A percentile compares a stretch with the other conserved stretches of the same genome.
Evolutionary conservation across 2,113 vertebrate species (phyloP).

Genomic region (Spea multiplicata): DNA sequence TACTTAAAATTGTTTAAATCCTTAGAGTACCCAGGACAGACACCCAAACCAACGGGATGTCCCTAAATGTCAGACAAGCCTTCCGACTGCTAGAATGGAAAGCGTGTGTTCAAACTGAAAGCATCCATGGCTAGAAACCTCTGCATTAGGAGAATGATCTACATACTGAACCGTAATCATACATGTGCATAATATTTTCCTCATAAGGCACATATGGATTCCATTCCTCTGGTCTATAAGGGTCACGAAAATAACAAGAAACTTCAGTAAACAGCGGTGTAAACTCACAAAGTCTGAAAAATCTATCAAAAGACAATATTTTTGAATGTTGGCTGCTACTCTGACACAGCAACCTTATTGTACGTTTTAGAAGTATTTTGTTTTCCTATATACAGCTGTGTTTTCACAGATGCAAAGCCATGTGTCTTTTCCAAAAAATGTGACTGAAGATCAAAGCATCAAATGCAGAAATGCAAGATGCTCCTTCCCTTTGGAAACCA

Average conservation of each 20-base stretch:
- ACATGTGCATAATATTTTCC: not conserved
- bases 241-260: conserved; percentile 54
- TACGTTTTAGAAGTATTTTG: conserved; percentile 75
- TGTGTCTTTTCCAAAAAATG: conserved; percentile 82
- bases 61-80: too few species aligned
- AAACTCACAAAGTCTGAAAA: conserved; percentile 56
- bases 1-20: too few species aligned
- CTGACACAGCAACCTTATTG: conserved; percentile 76
- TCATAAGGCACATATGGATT: conserved; percentile 46
- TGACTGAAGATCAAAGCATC: conserved; percentile 91
- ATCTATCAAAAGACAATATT: conserved; percentile 63
- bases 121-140: too few species aligned
- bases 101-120: too few species aligned
- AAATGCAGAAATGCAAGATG: conserved; percentile 74
- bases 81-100: too few species aligned
- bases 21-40: too few species aligned
- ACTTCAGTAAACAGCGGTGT: conserved; percentile 58
- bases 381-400: conserved; percentile 80
- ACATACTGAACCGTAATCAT: too few species aligned
- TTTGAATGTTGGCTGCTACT: conserved; percentile 56
- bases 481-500: conserved; percentile 80
- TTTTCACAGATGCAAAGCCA: conserved; percentile 97
- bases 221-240: conserved; percentile 43
- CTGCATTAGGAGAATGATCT: too few species aligned
- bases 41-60: too few species aligned